A percentile compares a stretch with the other conserved stretches of the same genome.
Conservation (phyloP, 2,113 vertebrate species). For the Nanorana parkeri region DNA sequence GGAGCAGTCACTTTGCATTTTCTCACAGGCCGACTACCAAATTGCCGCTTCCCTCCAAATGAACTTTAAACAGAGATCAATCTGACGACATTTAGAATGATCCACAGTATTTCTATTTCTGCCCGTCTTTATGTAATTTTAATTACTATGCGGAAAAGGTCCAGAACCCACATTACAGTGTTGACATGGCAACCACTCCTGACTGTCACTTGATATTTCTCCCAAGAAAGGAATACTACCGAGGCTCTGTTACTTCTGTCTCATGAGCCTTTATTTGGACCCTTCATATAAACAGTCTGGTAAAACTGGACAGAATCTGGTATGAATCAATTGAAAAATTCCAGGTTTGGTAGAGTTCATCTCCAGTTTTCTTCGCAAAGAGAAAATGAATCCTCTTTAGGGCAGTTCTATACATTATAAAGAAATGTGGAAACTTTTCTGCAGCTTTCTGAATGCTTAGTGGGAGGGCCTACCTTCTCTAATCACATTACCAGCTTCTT, state of each 20-base stretch:
- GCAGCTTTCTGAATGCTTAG: no score
- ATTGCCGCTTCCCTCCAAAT: neutral
- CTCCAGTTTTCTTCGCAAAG: no score
- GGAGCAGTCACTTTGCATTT: neutral
- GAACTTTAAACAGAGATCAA: constrained; percentile 6
- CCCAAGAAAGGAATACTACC: neutral
- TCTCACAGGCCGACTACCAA: neutral
- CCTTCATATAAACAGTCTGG: no score
- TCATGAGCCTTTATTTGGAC: no score
- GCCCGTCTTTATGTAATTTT: constrained; percentile 28
- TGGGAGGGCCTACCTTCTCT: no score
- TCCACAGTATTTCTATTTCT: neutral
- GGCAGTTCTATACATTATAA: no score
- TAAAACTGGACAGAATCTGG: neutral
- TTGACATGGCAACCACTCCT: constrained; percentile 21
- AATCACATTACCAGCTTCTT: no score
- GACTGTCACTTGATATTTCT: constrained; percentile 34
- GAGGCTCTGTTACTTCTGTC: no score
- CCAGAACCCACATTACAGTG: constrained; percentile 15
- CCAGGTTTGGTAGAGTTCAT: no score
- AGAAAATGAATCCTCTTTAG: no score
- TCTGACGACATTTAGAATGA: neutral
- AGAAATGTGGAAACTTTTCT: no score
- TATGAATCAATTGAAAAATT: neutral
- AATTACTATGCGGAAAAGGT: constrained; percentile 18